Evolutionary conservation across 2,113 vertebrate species (phyloP).

Genomic region (Hirundichthys speculiger): DNA sequence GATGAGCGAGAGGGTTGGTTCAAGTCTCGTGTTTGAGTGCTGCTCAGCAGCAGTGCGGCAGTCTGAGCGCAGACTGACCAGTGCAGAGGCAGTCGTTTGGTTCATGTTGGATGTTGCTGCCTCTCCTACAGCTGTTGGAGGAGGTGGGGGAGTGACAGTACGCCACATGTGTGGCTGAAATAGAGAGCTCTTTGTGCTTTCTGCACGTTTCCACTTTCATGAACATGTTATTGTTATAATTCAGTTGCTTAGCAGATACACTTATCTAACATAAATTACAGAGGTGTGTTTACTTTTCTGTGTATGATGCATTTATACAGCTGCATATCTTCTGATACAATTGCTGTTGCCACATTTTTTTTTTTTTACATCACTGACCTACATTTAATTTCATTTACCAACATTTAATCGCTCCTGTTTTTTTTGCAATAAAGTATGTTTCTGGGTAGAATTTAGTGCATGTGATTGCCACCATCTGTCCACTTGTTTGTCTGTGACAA

Average conservation of each 20-base stretch:
- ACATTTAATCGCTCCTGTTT: constrained; percentile 20
- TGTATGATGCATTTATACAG: constrained; percentile 55
- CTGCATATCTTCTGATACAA: constrained; percentile 50
- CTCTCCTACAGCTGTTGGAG: constrained; percentile 36
- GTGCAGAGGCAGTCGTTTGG: constrained; percentile 27
- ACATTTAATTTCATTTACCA: constrained; percentile 29
- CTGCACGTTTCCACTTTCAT: constrained; percentile 45
- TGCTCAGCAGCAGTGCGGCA: constrained; percentile 1
- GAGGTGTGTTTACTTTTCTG: constrained; percentile 63
- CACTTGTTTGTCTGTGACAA: constrained; percentile 28
- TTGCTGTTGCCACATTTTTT: constrained; percentile 8
- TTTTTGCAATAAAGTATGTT: constrained; percentile 17
- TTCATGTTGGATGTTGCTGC: constrained; percentile 38
- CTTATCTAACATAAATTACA: constrained; percentile 66
- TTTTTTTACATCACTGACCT: constrained; percentile 30
- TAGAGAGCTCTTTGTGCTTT: constrained; percentile 66
- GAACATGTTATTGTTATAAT: constrained; percentile 71
- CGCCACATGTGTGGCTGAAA: constrained; percentile 59
- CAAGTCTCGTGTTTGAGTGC: neutral
- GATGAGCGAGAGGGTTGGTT: constrained; percentile 10
- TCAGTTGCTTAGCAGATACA: constrained; percentile 68
- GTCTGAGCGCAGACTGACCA: constrained; percentile 16
- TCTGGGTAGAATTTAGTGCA: constrained; percentile 8
- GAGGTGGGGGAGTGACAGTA: constrained; percentile 39
- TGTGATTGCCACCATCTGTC: constrained; percentile 24